A percentile compares a stretch with the other conserved stretches of the same genome.
These are phyloP conservation scores for Argyresthia albistria DNA, from an alignment of 2,888 invertebrate genomes.

Conservation along the genomic window DNA sequence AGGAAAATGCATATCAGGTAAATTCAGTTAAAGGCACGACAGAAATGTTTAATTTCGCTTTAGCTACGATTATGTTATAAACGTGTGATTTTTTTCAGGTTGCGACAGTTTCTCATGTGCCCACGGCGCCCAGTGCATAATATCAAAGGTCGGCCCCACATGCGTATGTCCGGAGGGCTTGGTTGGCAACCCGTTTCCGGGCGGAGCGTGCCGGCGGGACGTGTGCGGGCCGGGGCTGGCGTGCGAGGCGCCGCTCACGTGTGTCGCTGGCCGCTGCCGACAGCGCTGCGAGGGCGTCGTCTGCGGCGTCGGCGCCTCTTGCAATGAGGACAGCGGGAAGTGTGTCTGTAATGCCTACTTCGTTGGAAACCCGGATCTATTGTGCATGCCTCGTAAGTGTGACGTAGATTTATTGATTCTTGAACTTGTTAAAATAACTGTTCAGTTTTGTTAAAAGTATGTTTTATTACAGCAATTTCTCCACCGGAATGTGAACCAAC, in stretches of 20 bases:
- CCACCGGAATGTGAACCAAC: slow-evolving; percentile 85
- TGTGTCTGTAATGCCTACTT: slow-evolving; percentile 91
- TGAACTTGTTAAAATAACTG: not conserved
- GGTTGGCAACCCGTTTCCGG: slow-evolving; percentile 92
- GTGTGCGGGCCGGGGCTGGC: slow-evolving; percentile 84
- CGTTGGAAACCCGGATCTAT: slow-evolving; percentile 89
- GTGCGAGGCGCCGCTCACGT: slow-evolving; percentile 84
- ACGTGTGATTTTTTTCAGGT: slow-evolving; percentile 57
- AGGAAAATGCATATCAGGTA: slow-evolving; percentile 88
- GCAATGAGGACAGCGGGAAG: slow-evolving; percentile 84
- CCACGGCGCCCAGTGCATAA: slow-evolving; percentile 87
- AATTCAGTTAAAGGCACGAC: slow-evolving; percentile 21
- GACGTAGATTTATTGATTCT: not conserved
- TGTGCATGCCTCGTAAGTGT: slow-evolving; percentile 92
- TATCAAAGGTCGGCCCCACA: slow-evolving; percentile 86
- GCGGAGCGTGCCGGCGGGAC: slow-evolving; percentile 87
- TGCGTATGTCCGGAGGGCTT: slow-evolving; percentile 91
- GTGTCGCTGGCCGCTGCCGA: slow-evolving; percentile 90
- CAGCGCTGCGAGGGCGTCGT: slow-evolving; percentile 89
- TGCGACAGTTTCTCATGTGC: slow-evolving; percentile 86
- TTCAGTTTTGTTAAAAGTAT: not conserved
- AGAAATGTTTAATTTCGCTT: not conserved
- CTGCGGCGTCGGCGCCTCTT: slow-evolving; percentile 91
- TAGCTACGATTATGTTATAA: too few species aligned
- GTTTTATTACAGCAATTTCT: slow-evolving; percentile 75